Percentiles rank a stretch among this genome's conserved stretches.
Evolutionary conservation across 2,113 vertebrate genomes (phyloP).

Genomic region (Gymnobelideus leadbeateri): DNA sequence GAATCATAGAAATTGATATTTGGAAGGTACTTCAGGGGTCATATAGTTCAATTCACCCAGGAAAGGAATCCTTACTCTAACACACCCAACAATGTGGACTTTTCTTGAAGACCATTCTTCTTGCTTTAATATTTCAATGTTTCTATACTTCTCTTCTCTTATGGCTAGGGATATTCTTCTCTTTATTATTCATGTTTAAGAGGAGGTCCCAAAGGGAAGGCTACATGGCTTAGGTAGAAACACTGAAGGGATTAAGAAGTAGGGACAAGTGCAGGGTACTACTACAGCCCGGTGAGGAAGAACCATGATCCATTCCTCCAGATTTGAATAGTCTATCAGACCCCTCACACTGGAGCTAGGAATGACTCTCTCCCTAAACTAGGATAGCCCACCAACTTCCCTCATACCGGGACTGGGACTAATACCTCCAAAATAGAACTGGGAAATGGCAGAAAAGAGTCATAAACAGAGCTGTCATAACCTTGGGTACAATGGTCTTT

Average conservation of each 20-base stretch:
- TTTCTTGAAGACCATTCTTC: not conserved
- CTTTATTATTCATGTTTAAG: not conserved
- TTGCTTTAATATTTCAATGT: not conserved
- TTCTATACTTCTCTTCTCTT: not conserved
- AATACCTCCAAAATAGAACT: not conserved
- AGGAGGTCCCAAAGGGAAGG: not conserved
- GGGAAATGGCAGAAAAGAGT: not conserved
- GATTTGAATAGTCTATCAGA: not conserved
- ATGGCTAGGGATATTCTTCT: not conserved
- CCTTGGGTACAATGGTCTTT: not conserved
- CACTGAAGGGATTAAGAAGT: not conserved
- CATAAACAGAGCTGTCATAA: not conserved
- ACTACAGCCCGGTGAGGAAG: not conserved
- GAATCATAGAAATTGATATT: not conserved
- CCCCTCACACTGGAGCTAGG: not conserved
- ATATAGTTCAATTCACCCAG: not conserved
- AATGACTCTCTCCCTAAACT: not conserved
- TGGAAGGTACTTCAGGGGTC: not conserved
- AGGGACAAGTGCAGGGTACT: not conserved
- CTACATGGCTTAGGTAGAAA: not conserved
- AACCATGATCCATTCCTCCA: not conserved
- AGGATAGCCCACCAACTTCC: not conserved
- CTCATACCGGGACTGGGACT: not conserved
- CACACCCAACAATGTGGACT: not conserved
- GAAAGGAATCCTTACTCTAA: not conserved